Conservation (phyloP, 2,888 invertebrate species). For the Clostera curtula region DNA sequence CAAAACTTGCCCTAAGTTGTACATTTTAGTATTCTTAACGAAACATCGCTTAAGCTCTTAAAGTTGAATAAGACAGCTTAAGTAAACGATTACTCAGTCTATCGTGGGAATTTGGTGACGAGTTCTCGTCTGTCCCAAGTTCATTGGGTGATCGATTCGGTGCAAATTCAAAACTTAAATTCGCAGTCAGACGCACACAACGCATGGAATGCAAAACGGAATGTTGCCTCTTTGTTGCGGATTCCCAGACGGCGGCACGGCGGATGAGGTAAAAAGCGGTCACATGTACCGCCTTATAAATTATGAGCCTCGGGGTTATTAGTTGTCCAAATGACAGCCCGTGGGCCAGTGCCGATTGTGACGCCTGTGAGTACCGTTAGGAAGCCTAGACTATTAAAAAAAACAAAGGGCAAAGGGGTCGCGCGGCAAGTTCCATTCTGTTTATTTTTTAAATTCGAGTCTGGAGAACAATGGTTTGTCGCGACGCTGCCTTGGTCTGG, state of each 20-base stretch:
- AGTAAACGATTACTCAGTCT: too few relatives aligned
- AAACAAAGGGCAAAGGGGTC: conserved; percentile 59
- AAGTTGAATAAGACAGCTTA: too few relatives aligned
- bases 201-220: conserved; percentile 67
- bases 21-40: too few relatives aligned
- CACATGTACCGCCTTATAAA: conserved; percentile 59
- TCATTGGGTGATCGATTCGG: conserved; percentile 40
- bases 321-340: conserved; percentile 57
- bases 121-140: conserved; percentile 16
- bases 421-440: conserved; percentile 37
- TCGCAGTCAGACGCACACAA: conserved; percentile 47
- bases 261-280: conserved; percentile 61
- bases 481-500: too few relatives aligned
- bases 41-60: too few relatives aligned
- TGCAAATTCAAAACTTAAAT: conserved; percentile 47
- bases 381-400: conserved; percentile 43
- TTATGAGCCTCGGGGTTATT: conserved; percentile 59
- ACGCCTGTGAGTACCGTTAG: conserved; percentile 58
- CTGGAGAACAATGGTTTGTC: conserved; percentile 33
- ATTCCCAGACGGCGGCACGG: conserved; percentile 68
- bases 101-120: conserved; percentile 33
- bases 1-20: too few relatives aligned
- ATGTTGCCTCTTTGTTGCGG: conserved; percentile 66
- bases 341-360: conserved; percentile 34
- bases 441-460: conserved; percentile 48